Evolutionary conservation across 2,113 vertebrate genomes (phyloP).

Genomic region (Camelus dromedarius): DNA sequence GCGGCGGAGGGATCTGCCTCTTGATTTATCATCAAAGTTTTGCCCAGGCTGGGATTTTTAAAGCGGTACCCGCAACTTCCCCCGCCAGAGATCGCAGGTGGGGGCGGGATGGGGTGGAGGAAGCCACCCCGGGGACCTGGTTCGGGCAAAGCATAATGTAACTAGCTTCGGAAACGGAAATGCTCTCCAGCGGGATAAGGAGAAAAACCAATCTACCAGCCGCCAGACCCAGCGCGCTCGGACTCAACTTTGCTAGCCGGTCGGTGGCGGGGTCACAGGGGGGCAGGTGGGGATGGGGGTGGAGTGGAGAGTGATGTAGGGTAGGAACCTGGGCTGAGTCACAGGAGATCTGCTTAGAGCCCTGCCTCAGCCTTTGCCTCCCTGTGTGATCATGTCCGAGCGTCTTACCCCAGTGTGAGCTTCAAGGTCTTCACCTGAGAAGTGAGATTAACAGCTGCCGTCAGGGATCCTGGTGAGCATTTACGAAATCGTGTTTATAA

Average conservation of each 20-base stretch:
- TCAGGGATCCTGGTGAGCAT: neutral
- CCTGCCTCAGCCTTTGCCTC: neutral
- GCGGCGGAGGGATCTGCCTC: slow-evolving; percentile 92
- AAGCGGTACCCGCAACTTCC: slow-evolving; percentile 81
- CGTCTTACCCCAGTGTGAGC: neutral
- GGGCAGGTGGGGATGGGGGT: no score
- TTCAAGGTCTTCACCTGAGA: slow-evolving; percentile 39
- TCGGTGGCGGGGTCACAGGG: neutral
- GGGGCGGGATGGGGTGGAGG: neutral
- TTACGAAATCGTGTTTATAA: neutral
- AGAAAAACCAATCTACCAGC: neutral
- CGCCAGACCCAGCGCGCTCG: neutral
- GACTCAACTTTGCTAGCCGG: slow-evolving; percentile 46
- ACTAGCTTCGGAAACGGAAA: neutral
- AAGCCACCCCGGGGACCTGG: neutral
- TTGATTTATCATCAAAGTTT: slow-evolving; percentile 87
- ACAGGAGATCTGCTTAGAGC: neutral
- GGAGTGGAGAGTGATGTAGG: neutral
- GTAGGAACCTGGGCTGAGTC: neutral
- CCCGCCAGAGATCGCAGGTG: neutral
- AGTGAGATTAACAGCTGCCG: neutral
- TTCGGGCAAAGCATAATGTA: neutral
- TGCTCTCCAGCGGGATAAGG: neutral
- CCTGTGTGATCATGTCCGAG: neutral
- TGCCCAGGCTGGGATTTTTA: slow-evolving; percentile 86